A percentile compares a stretch with the other conserved stretches of the same genome.
Evolutionary conservation across 2,113 vertebrate species (phyloP).

Genomic region (Lynx canadensis): DNA sequence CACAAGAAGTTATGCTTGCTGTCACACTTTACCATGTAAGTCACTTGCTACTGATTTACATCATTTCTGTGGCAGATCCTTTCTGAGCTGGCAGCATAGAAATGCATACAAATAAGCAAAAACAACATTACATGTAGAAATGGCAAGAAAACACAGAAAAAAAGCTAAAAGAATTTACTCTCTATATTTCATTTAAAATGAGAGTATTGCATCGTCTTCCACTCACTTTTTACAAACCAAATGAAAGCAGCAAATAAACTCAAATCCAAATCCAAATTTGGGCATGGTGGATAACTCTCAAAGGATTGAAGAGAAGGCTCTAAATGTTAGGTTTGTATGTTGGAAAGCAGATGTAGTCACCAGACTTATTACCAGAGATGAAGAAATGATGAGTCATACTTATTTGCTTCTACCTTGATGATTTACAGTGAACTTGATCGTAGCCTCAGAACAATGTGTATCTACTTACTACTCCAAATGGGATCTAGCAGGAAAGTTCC

Average conservation of each 20-base stretch:
- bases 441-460: neutral
- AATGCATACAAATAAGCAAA: constrained; percentile 27
- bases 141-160: neutral
- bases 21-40: neutral
- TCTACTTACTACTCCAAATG: neutral
- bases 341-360: neutral
- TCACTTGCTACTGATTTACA: neutral
- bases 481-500: neutral
- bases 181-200: neutral
- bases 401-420: neutral
- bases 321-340: neutral
- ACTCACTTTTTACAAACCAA: neutral
- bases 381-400: neutral
- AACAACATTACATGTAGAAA: neutral
- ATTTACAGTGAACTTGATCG: neutral
- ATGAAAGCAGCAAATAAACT: constrained; percentile 22
- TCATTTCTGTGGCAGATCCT: constrained; percentile 18
- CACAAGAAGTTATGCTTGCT: neutral
- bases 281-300: neutral
- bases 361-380: neutral
- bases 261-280: neutral
- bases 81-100: neutral
- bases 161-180: neutral
- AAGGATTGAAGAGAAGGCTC: neutral
- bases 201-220: neutral